Percentiles rank a stretch among this genome's conserved stretches.
Conservation (phyloP, 2,888 invertebrate species). For the Limnephilus lunatus region DNA sequence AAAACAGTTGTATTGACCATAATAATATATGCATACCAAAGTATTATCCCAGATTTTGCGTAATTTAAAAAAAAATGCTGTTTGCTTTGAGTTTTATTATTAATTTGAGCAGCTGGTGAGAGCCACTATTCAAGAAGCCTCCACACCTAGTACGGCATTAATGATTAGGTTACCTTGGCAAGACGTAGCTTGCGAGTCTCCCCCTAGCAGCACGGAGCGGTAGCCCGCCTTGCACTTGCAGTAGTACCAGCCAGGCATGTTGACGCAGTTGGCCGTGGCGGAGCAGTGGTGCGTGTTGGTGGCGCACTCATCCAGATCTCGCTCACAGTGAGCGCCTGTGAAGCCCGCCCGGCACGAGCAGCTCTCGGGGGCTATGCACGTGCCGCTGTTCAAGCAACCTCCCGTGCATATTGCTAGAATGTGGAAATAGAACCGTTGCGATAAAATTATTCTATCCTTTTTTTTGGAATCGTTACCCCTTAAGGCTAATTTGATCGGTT, state of each 20-base stretch:
- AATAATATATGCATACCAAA: neutral
- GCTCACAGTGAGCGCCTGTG: constrained; percentile 89
- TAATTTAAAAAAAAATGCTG: no score
- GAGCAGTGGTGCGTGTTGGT: constrained; percentile 85
- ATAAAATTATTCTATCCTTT: neutral
- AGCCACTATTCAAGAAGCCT: constrained; percentile 89
- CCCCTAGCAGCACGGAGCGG: constrained; percentile 78
- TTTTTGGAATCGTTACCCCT: no score
- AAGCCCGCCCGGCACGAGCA: constrained; percentile 91
- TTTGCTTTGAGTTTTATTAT: no score
- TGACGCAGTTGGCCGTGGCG: constrained; percentile 87
- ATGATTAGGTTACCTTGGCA: constrained; percentile 77
- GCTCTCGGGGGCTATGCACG: constrained; percentile 85
- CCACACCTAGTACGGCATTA: constrained; percentile 69
- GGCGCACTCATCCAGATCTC: constrained; percentile 91
- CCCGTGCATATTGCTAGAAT: constrained; percentile 87
- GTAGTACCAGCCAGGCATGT: constrained; percentile 93
- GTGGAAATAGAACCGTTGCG: constrained; percentile 38
- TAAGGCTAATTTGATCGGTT: no score
- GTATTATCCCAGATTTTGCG: no score
- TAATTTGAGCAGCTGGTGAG: constrained; percentile 83
- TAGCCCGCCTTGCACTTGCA: constrained; percentile 91
- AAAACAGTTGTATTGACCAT: neutral
- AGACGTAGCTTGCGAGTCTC: constrained; percentile 78
- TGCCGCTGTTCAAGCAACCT: constrained; percentile 90